phyloP scores from a whole-genome alignment of 2,113 vertebrate species.

The Esox niger region DNA sequence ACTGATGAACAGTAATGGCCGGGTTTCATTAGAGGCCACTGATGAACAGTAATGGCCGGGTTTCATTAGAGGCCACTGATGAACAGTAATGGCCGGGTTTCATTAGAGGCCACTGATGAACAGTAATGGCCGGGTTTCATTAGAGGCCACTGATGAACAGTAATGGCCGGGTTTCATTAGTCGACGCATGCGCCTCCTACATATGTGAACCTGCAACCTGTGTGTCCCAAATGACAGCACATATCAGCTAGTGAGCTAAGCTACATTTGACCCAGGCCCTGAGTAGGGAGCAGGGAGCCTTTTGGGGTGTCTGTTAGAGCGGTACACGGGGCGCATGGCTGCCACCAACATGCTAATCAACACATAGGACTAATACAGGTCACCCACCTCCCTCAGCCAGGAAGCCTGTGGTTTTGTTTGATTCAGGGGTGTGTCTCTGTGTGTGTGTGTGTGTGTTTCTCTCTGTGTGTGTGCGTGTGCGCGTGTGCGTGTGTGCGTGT shows the following conservation, averaged over 20 bases:
- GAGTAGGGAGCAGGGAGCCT: too few relatives aligned
- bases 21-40: too few relatives aligned
- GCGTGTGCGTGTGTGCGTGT: too few relatives aligned
- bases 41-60: too few relatives aligned
- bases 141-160: conserved; percentile 22
- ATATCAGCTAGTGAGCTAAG: too few relatives aligned
- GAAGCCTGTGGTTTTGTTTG: conserved; percentile 34
- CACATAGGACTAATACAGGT: conserved; percentile 47
- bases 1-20: too few relatives aligned
- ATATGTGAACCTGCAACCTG: background rate
- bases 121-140: conserved; percentile 31
- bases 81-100: conserved; percentile 35
- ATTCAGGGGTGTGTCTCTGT: conserved; percentile 8
- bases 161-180: conserved; percentile 28
- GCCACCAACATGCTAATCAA: conserved; percentile 28
- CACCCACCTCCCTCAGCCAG: conserved; percentile 32
- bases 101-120: conserved; percentile 2
- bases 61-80: background rate
- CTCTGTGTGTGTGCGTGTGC: background rate
- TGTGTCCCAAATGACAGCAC: too few relatives aligned
- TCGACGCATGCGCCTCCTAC: conserved; percentile 14
- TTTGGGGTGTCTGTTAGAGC: background rate
- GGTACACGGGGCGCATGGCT: background rate
- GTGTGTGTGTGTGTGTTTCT: conserved; percentile 17
- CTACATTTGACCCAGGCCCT: too few relatives aligned